phyloP scores from a whole-genome alignment of 2,113 vertebrate species.

The Clarias magur region DNA sequence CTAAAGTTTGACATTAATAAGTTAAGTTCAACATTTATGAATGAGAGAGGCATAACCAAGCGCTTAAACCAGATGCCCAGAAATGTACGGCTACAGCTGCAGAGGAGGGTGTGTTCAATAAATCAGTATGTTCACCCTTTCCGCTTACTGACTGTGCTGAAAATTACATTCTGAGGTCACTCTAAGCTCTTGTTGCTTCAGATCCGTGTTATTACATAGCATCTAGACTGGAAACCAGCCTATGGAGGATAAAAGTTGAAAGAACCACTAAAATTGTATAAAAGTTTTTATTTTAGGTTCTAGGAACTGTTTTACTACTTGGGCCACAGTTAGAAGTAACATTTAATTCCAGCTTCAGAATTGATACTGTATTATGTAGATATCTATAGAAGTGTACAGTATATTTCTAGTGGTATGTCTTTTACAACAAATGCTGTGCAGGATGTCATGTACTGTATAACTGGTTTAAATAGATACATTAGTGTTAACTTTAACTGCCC shows the following conservation, averaged over 20 bases:
- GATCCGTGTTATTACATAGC: neutral
- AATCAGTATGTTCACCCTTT: neutral
- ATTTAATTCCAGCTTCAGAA: neutral
- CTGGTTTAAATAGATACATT: neutral
- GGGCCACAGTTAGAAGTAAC: neutral
- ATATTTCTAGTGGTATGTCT: neutral
- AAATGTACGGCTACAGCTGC: neutral
- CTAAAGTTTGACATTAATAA: neutral
- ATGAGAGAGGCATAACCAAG: neutral
- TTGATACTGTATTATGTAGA: neutral
- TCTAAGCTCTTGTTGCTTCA: neutral
- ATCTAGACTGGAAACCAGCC: neutral
- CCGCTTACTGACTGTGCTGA: slow-evolving; percentile 1
- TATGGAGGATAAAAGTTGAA: neutral
- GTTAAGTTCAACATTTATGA: neutral
- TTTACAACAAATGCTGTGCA: neutral
- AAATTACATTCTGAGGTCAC: neutral
- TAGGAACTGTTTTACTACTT: neutral
- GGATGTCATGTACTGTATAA: neutral
- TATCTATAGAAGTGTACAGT: neutral
- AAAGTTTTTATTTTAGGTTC: neutral
- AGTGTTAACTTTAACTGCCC: neutral
- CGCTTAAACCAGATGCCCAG: neutral
- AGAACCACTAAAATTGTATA: neutral
- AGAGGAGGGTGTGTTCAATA: neutral